phyloP scores from a whole-genome alignment of 2,113 vertebrate genomes.

The Cynoglossus semilaevis region DNA sequence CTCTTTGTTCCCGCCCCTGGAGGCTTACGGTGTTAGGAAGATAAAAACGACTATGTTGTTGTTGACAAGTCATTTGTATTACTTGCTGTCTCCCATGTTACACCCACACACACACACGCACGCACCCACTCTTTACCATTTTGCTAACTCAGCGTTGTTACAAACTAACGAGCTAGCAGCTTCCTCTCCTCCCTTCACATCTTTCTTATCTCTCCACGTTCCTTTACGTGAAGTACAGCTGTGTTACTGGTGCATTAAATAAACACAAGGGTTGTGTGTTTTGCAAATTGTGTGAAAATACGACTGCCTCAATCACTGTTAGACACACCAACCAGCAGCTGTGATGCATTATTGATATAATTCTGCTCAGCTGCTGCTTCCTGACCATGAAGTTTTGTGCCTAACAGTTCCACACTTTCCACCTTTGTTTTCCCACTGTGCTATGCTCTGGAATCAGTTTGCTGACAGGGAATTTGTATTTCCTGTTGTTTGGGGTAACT shows the following conservation, averaged over 20 bases:
- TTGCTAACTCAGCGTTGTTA: constrained; percentile 39
- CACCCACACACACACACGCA: constrained; percentile 15
- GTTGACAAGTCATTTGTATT: constrained; percentile 9
- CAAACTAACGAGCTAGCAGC: constrained; percentile 42
- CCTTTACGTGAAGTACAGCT: constrained; percentile 17
- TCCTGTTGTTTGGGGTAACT: no score
- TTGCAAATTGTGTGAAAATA: constrained; percentile 35
- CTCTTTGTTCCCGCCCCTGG: not conserved
- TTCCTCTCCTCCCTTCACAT: constrained; percentile 10
- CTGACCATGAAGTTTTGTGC: constrained; percentile 5
- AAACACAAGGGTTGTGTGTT: constrained; percentile 31
- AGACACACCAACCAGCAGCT: not conserved
- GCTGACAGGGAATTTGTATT: no score
- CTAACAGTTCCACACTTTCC: not conserved
- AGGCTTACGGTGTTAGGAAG: not conserved
- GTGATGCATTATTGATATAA: constrained; percentile 63
- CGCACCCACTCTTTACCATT: constrained; percentile 11
- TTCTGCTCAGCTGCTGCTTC: constrained; percentile 5
- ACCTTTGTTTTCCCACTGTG: not conserved
- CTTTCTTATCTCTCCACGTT: constrained; percentile 43
- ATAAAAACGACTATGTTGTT: not conserved
- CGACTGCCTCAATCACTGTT: constrained; percentile 3
- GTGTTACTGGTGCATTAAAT: constrained; percentile 31
- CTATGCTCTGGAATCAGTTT: no score
- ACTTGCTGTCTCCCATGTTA: not conserved